Evolutionary conservation across 2,113 vertebrate genomes (phyloP).

Genomic region (Solea senegalensis): DNA sequence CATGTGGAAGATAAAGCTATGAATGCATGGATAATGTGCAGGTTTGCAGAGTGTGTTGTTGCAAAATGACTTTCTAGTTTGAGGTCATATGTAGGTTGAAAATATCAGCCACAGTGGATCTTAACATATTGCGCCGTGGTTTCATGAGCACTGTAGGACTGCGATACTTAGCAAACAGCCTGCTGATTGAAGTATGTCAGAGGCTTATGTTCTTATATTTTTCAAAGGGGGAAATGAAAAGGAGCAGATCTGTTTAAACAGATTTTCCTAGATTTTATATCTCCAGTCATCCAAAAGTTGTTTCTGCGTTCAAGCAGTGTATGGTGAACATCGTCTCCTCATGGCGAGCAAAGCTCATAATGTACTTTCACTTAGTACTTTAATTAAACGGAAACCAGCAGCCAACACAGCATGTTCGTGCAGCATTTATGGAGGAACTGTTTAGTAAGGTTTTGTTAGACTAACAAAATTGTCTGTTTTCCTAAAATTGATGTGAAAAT

Average conservation of each 20-base stretch:
- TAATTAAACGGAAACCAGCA: conserved; percentile 38
- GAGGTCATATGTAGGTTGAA: too few relatives aligned
- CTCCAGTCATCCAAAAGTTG: conserved; percentile 22
- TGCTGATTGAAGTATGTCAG: not conserved
- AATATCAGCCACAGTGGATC: too few relatives aligned
- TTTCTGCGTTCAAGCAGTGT: conserved; percentile 21
- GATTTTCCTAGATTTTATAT: conserved; percentile 24
- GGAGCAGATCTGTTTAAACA: conserved; percentile 6
- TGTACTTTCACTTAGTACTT: conserved; percentile 26
- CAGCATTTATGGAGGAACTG: conserved; percentile 38
- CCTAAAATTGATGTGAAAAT: not conserved
- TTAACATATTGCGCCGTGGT: too few relatives aligned
- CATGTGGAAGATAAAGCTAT: too few relatives aligned
- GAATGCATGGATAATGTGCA: too few relatives aligned
- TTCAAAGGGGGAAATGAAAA: not conserved
- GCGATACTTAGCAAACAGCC: not conserved
- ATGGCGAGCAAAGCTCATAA: conserved; percentile 18
- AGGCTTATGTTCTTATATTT: not conserved
- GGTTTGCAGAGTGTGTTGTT: too few relatives aligned
- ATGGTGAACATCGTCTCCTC: conserved; percentile 26
- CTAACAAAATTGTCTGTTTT: conserved; percentile 1
- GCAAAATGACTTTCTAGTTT: too few relatives aligned
- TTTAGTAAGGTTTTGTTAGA: conserved; percentile 20
- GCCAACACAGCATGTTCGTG: conserved; percentile 39
- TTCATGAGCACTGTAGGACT: not conserved